Evolutionary conservation across 2,888 invertebrate species (phyloP).

Genomic region (Xanthia togata): DNA sequence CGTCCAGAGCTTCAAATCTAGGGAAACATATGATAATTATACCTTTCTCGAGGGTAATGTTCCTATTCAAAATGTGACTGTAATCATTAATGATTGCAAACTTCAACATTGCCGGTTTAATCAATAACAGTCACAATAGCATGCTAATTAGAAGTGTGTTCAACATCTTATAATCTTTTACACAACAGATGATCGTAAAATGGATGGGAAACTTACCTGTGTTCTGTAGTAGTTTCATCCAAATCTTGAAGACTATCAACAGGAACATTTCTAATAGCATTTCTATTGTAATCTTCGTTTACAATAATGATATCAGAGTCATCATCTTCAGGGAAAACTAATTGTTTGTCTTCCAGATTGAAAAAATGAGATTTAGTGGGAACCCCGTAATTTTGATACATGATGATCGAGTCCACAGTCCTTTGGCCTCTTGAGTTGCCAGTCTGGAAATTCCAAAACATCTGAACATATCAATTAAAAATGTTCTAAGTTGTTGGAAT

Average conservation of each 20-base stretch:
- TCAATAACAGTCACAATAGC: background rate
- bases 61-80: background rate
- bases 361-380: conserved; percentile 80
- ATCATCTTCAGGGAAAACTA: conserved; percentile 85
- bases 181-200: background rate
- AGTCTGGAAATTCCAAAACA: conserved; percentile 95
- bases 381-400: conserved; percentile 84
- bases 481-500: conserved; percentile 42
- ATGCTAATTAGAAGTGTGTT: background rate
- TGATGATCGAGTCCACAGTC: conserved; percentile 87
- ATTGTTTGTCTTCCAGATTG: conserved; percentile 83
- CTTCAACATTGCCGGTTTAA: background rate
- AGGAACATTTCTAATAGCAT: conserved; percentile 75
- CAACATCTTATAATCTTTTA: background rate
- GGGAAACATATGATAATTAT: background rate
- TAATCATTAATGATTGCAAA: background rate
- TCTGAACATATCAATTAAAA: conserved; percentile 92
- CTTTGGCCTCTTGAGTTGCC: conserved; percentile 93
- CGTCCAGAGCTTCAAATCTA: conserved; percentile 72
- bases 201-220: conserved; percentile 67
- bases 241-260: conserved; percentile 71
- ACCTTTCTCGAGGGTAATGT: background rate
- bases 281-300: conserved; percentile 83
- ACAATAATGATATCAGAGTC: conserved; percentile 87
- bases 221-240: conserved; percentile 74